These are phyloP conservation scores for Lophotis ruficrista DNA, from an alignment of 2,113 vertebrate genomes.

Conservation along the genomic window DNA sequence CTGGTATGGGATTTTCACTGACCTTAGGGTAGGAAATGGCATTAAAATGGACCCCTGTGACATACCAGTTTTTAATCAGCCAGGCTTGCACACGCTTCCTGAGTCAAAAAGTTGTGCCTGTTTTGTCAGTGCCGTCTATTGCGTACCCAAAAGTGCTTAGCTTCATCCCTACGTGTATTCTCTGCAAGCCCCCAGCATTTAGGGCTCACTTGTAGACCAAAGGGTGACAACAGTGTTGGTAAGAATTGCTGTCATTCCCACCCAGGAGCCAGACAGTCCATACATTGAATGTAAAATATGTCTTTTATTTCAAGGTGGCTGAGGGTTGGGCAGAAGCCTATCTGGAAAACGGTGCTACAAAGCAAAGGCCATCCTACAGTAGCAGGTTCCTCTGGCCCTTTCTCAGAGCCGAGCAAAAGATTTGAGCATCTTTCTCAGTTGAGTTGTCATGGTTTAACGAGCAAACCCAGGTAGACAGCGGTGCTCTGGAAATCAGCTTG, in stretches of 20 bases:
- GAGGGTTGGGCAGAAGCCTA: background rate
- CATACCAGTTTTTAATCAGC: background rate
- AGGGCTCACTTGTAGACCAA: background rate
- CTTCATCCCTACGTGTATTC: rapidly evolving
- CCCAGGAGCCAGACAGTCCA: background rate
- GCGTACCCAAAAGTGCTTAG: background rate
- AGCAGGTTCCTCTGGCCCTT: background rate
- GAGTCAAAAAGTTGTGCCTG: background rate
- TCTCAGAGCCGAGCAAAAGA: background rate
- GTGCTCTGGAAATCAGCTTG: background rate
- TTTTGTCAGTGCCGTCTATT: background rate
- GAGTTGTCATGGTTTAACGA: background rate
- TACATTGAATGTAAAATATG: background rate
- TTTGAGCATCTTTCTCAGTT: background rate
- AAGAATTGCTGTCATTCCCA: background rate
- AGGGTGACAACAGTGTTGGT: rapidly evolving
- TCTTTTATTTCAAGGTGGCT: background rate
- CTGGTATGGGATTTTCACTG: background rate
- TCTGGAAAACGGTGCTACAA: background rate
- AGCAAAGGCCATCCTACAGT: background rate
- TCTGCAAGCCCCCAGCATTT: background rate
- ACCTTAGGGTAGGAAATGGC: background rate
- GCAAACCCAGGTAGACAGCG: background rate
- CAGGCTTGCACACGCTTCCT: background rate
- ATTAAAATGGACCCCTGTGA: background rate